Evolutionary conservation across 2,888 invertebrate species (phyloP).

Genomic region (Drosophila anomalata): DNA sequence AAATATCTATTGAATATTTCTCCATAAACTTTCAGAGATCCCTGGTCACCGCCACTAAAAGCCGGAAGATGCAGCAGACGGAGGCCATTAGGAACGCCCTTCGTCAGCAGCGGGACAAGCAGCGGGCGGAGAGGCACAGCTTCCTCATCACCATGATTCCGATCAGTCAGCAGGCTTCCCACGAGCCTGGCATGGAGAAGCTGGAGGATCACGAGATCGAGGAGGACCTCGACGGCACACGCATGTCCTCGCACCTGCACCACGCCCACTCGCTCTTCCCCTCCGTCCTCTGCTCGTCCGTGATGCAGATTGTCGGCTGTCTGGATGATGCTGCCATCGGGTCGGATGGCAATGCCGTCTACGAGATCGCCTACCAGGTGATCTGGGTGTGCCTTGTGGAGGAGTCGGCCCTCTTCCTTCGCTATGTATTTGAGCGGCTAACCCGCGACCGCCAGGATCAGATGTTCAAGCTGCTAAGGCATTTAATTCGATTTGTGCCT

Average conservation of each 20-base stretch:
- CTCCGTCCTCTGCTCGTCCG: conserved; percentile 97
- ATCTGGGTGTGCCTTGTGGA: conserved; percentile 99
- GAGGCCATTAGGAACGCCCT: conserved; percentile 98
- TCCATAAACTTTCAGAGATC: conserved; percentile 87
- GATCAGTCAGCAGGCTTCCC: conserved; percentile 96
- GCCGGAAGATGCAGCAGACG: conserved; percentile 99
- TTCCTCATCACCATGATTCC: conserved; percentile 98
- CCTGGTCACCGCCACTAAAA: conserved; percentile 98
- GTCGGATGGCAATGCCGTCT: conserved; percentile 96
- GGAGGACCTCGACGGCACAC: conserved; percentile 88
- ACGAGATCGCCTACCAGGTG: conserved; percentile 97
- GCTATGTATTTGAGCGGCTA: conserved; percentile 97
- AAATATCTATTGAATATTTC: not conserved
- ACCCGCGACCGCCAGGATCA: conserved; percentile 97
- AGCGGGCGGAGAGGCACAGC: conserved; percentile 96
- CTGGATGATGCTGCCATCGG: conserved; percentile 98
- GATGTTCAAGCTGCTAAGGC: conserved; percentile 96
- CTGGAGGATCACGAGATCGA: conserved; percentile 94
- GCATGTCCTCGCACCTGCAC: conserved; percentile 93
- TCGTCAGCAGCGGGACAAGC: conserved; percentile 97
- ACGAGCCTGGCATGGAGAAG: conserved; percentile 94
- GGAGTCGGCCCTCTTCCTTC: conserved; percentile 97
- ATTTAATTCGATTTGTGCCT: conserved; percentile 96
- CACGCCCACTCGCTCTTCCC: conserved; percentile 98
- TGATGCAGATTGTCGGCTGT: conserved; percentile 96